Base-by-base conservation (phyloP, 2,797 vertebrate genomes). In the Tadarida brasiliensis region DNA sequence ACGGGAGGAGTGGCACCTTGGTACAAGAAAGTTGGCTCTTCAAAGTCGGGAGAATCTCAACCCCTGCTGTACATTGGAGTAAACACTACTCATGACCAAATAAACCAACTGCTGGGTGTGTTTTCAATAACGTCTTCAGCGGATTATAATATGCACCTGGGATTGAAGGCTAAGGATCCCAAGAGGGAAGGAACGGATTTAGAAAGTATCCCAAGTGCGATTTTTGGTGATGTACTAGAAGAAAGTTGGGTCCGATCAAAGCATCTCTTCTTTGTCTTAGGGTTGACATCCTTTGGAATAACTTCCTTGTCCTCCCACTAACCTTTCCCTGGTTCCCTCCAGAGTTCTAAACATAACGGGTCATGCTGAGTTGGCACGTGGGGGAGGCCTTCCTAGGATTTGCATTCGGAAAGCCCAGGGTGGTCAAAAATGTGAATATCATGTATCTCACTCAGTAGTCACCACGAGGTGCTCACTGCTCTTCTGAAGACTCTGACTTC, bases 1-100 rank as follows among this genome's bases (percentile, higher is more conserved):
- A 9, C 44, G 26, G 28, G 30, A 57, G 24, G 30, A 16, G 15
- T 0, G 0, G 5, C 28, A 44, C 49, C 4, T 47, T 22, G 26
- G 35, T 35, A 8, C 0, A 11, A 56, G 20, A 87, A 39, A 59
- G 16, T 35, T 14, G 8, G 12, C 35, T 39, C 2, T 67, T 59
- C 14, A 59, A 0, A 63, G 51, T 26, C 0, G 10, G 47, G 20
- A 19, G 16, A 16, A 12, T 83, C 39, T 68, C n/a, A 56, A 26
- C 20, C 14, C 26, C 61, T 56, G 24, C 26, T 59, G 0, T 26
- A 15, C 20, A 2, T 16, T 81, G 12, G 47, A 70, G 70, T 63
- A 44, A 30, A 56, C 11, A 49, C 20, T 68, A 3, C 19, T 59
- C 44, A 1, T 12, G n/a, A 20, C 56, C 30, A 28, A 5, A 11